Base-by-base conservation (phyloP, 2,888 invertebrate genomes). In the Oxytorus armatus region DNA sequence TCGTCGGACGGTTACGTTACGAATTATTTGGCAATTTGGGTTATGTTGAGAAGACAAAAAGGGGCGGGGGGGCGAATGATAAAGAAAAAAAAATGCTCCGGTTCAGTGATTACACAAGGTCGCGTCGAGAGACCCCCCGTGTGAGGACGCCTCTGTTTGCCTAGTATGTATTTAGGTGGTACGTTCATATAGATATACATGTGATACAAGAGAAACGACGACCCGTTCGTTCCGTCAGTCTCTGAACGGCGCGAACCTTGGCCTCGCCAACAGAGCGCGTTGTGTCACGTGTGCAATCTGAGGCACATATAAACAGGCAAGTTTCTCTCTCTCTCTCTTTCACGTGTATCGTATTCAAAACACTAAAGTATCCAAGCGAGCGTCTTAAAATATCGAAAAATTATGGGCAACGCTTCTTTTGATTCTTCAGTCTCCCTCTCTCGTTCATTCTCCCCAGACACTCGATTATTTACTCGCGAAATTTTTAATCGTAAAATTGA, bases 171-270 rank as follows among this genome's bases (percentile, higher is more conserved):
- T 49, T 10, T 49, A 11, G 7, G 42, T 16, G n/a, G 16, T 53
- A 53, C 16, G 23, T 47, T 5, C 36, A 14, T 47, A 21, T 59
- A 33, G 18, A 39, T 16, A 42, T 42, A 65, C 36, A 68, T 21
- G 39, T 61, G 44, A 63, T n/a, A 59, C 29, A n/a, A 57, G 23
- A 18, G 3, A 33, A 59, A 57, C 47, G 33, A 55, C 70, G 36
- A 53, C 59, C 63, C 55, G 42, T 10, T 51, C 39, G 57, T 69
- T 55, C 72, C 75, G 79, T 57, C 65, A 57, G 77, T 69, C 77
- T 69, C 77, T 57, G 57, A 36, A n/a, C 69, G 63, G 55, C 77
- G 55, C 77, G 77, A 83, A 83, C 82, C 83, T 83, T 82, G 83
- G 83, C 82, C 82, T 82, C 82, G 69, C 74, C 53, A 81, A 74